phyloP scores from a whole-genome alignment of 2,888 invertebrate species.

The Salticus scenicus region DNA sequence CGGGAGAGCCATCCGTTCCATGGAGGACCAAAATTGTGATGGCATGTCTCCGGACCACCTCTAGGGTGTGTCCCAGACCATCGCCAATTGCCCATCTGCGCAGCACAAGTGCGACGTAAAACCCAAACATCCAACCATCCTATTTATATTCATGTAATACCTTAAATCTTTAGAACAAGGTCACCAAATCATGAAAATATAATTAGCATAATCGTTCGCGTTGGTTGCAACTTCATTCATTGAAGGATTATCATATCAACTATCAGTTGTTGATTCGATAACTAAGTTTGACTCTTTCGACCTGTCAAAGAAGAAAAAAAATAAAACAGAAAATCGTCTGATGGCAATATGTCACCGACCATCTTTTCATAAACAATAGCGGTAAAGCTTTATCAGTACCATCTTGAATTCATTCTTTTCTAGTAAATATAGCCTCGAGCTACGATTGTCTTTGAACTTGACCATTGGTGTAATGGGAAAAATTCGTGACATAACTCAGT shows the following conservation, averaged over 20 bases:
- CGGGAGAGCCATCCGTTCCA: no score
- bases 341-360: conserved; percentile 3
- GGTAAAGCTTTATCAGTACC: not conserved
- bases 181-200: no score
- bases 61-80: no score
- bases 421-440: conserved; percentile 23
- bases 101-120: no score
- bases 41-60: no score
- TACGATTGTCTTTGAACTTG: conserved; percentile 48
- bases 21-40: no score
- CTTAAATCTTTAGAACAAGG: no score
- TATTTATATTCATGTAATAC: no score
- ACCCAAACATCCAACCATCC: no score
- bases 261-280: not conserved
- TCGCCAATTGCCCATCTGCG: no score
- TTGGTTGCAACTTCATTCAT: not conserved
- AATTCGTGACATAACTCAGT: conserved; percentile 34
- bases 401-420: not conserved
- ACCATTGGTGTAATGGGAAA: conserved; percentile 60
- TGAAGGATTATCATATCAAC: not conserved
- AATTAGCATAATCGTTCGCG: no score
- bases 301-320: not conserved
- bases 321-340: not conserved
- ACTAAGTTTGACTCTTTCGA: conserved; percentile 2
- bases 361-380: conserved; percentile 12